These are phyloP conservation scores for Copsychus sechellarum DNA, from an alignment of 2,113 vertebrate species.

Conservation along the genomic window DNA sequence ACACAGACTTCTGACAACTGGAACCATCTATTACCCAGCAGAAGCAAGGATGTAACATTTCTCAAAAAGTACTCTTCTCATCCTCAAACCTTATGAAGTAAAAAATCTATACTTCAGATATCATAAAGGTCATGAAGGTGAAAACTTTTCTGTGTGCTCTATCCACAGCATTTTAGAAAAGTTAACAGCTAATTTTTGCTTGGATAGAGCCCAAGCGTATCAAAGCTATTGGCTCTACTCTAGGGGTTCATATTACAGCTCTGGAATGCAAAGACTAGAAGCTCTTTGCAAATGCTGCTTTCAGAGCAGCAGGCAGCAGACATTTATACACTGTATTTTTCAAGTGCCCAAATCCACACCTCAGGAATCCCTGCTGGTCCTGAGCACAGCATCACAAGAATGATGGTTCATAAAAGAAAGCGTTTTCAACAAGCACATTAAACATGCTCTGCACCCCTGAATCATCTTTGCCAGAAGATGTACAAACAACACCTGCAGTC, in stretches of 20 bases:
- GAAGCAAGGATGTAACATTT: neutral
- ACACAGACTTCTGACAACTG: neutral
- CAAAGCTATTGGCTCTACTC: neutral
- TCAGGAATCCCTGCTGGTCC: neutral
- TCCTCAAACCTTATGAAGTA: neutral
- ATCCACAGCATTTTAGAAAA: neutral
- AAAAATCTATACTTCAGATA: neutral
- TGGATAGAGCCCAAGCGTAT: neutral
- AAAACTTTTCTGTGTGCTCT: neutral
- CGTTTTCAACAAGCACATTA: neutral
- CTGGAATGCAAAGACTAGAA: neutral
- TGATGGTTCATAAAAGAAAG: neutral
- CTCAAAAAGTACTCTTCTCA: neutral
- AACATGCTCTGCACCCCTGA: neutral
- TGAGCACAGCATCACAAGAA: fast-evolving
- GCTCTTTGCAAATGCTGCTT: neutral
- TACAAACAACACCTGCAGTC: neutral
- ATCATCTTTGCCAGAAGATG: neutral
- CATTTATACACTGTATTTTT: neutral
- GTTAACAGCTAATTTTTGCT: neutral
- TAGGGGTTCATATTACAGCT: fast-evolving
- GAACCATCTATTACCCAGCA: neutral
- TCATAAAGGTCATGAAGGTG: neutral
- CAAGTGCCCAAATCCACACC: neutral
- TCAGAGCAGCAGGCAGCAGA: neutral